Conservation (phyloP, 35 echinoderm and acorn worm genomes). For the Chiridota heheva region DNA sequence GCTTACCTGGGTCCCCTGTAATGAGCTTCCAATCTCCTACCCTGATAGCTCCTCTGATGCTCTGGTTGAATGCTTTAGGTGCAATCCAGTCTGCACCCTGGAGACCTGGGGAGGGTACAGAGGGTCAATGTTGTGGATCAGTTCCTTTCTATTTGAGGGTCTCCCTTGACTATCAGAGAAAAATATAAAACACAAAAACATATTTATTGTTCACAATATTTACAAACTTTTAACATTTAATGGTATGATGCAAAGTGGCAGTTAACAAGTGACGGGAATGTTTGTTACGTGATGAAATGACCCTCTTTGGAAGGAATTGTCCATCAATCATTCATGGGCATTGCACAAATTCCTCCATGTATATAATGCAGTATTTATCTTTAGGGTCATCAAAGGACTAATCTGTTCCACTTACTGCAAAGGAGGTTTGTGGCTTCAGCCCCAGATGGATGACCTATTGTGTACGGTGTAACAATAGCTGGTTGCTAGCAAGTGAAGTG, state of each 20-base stretch:
- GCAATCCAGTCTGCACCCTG: neutral
- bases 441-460: too few species aligned
- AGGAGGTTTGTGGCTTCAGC: too few species aligned
- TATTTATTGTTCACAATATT: neutral
- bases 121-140: slow-evolving; percentile 84
- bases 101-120: neutral
- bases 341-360: neutral
- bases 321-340: neutral
- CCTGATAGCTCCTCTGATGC: slow-evolving; percentile 62
- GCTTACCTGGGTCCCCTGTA: slow-evolving; percentile 72
- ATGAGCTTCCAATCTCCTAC: slow-evolving; percentile 80
- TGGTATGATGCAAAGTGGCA: neutral
- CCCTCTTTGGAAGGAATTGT: neutral
- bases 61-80: slow-evolving; percentile 33
- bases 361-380: too few species aligned
- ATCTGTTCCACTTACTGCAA: too few species aligned
- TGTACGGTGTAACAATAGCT: too few species aligned
- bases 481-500: too few species aligned
- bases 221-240: neutral
- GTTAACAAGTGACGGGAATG: neutral
- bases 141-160: slow-evolving; percentile 58
- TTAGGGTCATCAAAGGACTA: too few species aligned
- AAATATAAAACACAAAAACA: neutral
- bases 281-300: neutral
- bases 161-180: slow-evolving; percentile 31